Conservation (phyloP, 2,113 vertebrate species). For the Gymnobelideus leadbeateri region DNA sequence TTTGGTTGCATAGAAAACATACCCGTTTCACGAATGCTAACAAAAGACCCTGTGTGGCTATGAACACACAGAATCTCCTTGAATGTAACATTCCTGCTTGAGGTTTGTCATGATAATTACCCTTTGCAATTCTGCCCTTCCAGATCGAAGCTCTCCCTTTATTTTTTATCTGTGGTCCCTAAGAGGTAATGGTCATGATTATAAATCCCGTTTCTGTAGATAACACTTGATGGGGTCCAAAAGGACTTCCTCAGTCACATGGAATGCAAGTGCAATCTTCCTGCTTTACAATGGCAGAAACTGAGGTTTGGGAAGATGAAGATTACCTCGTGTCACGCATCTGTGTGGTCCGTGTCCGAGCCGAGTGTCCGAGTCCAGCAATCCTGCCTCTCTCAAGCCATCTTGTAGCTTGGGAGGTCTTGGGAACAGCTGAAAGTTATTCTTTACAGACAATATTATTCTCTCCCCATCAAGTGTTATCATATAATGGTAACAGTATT, state of each 20-base stretch:
- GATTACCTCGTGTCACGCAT: neutral
- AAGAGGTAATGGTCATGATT: neutral
- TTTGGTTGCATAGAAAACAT: neutral
- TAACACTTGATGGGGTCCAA: neutral
- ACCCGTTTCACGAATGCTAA: neutral
- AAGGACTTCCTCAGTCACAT: neutral
- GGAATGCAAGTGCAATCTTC: neutral
- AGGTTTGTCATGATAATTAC: neutral
- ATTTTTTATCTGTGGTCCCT: neutral
- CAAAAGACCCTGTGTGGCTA: neutral
- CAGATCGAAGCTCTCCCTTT: neutral
- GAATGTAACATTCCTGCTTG: neutral
- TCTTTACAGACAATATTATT: neutral
- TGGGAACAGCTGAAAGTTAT: neutral
- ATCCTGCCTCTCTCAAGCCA: neutral
- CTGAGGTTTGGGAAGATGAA: neutral
- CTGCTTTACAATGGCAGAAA: neutral
- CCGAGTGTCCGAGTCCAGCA: neutral
- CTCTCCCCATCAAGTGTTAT: neutral
- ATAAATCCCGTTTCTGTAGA: neutral
- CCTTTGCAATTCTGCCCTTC: neutral
- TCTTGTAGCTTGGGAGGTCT: neutral
- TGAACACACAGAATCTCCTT: neutral
- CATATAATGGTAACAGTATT: neutral
- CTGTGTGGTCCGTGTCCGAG: neutral